Base-by-base conservation (phyloP, 1,140 invertebrate species). In the Caerostris extrusa region DNA sequence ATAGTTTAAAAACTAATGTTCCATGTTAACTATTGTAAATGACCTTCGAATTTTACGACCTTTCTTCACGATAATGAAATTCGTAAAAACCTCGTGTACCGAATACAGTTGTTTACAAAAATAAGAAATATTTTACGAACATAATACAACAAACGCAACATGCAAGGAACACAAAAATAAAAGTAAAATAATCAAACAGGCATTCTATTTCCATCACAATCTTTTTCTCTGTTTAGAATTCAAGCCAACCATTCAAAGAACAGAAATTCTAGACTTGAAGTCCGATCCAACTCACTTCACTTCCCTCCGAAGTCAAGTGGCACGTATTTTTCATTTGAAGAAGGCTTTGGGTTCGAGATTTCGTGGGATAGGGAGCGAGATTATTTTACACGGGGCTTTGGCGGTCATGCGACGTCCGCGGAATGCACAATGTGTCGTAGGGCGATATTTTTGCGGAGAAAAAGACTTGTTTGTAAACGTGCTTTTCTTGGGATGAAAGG, bases 401-500 rank as follows among this genome's bases (percentile, higher is more conserved):
- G 69, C n/a, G 82, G 56, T 83, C 82, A 56, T 58, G 57, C 82
- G 57, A 64, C 58, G 58, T 67, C 86, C 58, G 50, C 61, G 14
- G 86, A 88, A 88, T 88, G 86, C 86, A 67, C 86, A 88, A 88
- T 88, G 60, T 53, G 86, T 64, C 34, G 50, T 19, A 14, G 86
- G 34, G 17, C 86, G 53, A 61, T 53, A 88, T 88, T 67, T 88
- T 60, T 64, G 19, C 14, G 10, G 10, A 14, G 8, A 19, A 50
- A 67, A 67, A 55, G 64, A 88, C 86, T 88, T 88, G 86, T 88
- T 88, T 88, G 86, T 67, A 88, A 88, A 64, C 86, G 86, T 88
- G 86, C 86, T 50, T 64, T 88, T 64, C 7, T 50, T 14, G 5
- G 86, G 86, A 88, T 88, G 61, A 88, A 53, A 57, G 7, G 86